Conservation (phyloP, 2,113 vertebrate species). For the Colius striatus region DNA sequence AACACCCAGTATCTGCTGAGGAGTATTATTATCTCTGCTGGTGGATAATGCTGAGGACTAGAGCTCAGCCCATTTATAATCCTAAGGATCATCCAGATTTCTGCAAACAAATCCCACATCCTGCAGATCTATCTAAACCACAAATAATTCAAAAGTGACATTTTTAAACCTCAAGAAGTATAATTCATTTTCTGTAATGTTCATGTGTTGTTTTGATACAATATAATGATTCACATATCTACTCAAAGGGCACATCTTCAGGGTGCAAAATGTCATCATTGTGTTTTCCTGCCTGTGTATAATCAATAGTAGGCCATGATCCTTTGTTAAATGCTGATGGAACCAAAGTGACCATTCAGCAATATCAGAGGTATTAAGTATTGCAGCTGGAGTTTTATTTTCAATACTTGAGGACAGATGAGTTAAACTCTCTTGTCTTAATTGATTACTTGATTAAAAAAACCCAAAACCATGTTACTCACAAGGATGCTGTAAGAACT, state of each 20-base stretch:
- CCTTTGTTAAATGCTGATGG: not conserved
- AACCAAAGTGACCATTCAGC: not conserved
- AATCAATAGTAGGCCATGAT: not conserved
- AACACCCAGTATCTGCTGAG: not conserved
- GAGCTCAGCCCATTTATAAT: not conserved
- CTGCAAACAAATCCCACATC: not conserved
- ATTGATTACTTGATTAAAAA: not conserved
- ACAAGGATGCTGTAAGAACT: not conserved
- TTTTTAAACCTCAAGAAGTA: not conserved
- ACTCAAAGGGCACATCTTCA: not conserved
- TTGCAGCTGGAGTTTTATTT: not conserved
- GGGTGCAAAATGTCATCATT: not conserved
- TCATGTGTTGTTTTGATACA: not conserved
- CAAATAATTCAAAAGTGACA: not conserved
- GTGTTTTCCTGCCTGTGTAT: not conserved
- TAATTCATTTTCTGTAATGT: not conserved
- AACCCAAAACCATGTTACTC: fast-evolving
- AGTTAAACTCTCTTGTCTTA: not conserved
- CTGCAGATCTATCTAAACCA: not conserved
- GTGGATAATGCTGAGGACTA: not conserved
- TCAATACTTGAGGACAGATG: not conserved
- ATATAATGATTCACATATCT: not conserved
- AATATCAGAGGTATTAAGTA: not conserved
- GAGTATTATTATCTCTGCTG: not conserved
- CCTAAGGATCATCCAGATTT: not conserved